Conservation (phyloP, 2,888 invertebrate genomes). For the Euphydryas editha region DNA sequence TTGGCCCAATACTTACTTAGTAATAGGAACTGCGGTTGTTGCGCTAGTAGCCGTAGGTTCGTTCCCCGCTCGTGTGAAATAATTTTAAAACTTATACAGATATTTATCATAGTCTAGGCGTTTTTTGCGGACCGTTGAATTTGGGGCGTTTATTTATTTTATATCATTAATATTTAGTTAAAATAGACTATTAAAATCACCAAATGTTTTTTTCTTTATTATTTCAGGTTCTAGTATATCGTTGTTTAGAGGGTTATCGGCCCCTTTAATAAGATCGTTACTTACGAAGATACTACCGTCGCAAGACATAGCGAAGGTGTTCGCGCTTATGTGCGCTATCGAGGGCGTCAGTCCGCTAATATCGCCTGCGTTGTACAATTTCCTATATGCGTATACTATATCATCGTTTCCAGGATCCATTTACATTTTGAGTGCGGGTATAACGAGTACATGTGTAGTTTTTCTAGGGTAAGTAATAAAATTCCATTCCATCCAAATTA, state of each 20-base stretch:
- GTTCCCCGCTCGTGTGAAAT: too few relatives aligned
- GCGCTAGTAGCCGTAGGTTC: too few relatives aligned
- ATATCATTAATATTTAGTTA: too few relatives aligned
- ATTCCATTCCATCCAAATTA: too few relatives aligned
- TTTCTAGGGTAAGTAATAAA: conserved; percentile 79
- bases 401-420: conserved; percentile 83
- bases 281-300: conserved; percentile 84
- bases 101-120: too few relatives aligned
- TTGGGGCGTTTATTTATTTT: too few relatives aligned
- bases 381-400: conserved; percentile 85
- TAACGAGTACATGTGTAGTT: conserved; percentile 71
- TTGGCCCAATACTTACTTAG: too few relatives aligned
- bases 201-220: too few relatives aligned
- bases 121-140: too few relatives aligned
- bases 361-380: conserved; percentile 85
- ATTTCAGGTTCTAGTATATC: conserved; percentile 76
- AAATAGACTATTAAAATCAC: too few relatives aligned
- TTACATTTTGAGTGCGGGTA: conserved; percentile 80
- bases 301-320: conserved; percentile 87
- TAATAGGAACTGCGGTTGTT: too few relatives aligned
- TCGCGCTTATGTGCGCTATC: conserved; percentile 86
- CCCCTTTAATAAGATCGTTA: conserved; percentile 84
- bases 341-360: conserved; percentile 86
- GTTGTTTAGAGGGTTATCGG: conserved; percentile 78
- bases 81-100: too few relatives aligned